Base-by-base conservation (phyloP, 2,888 invertebrate species). In the Epsilonema sp. region DNA sequence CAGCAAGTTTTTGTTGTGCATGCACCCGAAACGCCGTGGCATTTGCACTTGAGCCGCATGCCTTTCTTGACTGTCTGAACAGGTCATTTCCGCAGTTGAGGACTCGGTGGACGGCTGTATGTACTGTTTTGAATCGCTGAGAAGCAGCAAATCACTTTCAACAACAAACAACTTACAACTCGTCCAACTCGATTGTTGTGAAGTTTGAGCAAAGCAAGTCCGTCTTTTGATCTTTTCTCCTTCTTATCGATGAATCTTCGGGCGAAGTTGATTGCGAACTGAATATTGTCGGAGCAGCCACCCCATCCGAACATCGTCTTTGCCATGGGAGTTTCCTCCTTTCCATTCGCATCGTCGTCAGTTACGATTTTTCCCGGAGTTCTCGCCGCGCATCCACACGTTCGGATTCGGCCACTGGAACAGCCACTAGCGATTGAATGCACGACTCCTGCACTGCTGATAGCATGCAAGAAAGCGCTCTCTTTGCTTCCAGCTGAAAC, bases 1-100 rank as follows among this genome's bases (percentile, higher is more conserved):
- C 92, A 92, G 69, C 92, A 92, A n/a, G 90, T 92, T 66, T 83
- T 80, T 72, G 89, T 77, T 2, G 85, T 83, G 65, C 92, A 92
- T 48, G 87, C 87, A 1, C 90, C 92, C 44, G 87, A 87, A 49
- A 92, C 86, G 19, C 92, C 92, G 69, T 90, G 90, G 62, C 92
- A 92, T 69, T 89, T 89, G 74, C 92, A 92, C 67, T 86, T 84
- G 42, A 79, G 68, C 49, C 61, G 62, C 56, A 73, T 63, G 50
- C 67, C 72, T 49, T 64, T 62, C 52, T 67, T 66, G 45, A 74
- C 70, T 23, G 70, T 69, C 73, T 74, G 64, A 1, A n/a, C n/a
- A n/a, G n/a, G n/a, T n/a, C n/a, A n/a, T n/a, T n/a, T n/a, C n/a
- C n/a, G n/a, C n/a, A n/a, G n/a, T n/a, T n/a, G n/a, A n/a, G n/a